Conservation (phyloP, 2,888 invertebrate species). For the Drosophila seclusa region DNA sequence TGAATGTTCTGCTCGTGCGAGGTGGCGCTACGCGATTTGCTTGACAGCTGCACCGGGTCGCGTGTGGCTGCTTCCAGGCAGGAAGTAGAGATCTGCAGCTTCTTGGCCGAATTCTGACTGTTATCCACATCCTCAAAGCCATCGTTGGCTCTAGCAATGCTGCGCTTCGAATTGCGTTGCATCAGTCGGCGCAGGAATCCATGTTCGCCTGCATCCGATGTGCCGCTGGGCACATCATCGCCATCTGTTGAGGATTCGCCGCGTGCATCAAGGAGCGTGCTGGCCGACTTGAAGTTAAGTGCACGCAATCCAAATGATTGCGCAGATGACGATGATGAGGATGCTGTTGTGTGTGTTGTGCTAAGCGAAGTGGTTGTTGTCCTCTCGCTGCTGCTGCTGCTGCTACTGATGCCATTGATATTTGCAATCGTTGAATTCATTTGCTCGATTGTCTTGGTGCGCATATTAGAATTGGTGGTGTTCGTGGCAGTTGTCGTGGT, state of each 20-base stretch:
- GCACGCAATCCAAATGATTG: constrained; percentile 67
- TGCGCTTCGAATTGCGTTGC: constrained; percentile 89
- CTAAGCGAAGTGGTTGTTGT: constrained; percentile 9
- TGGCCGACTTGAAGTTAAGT: constrained; percentile 65
- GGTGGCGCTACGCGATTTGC: constrained; percentile 65
- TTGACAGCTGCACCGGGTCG: constrained; percentile 47
- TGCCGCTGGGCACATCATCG: constrained; percentile 47
- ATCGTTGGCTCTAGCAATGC: constrained; percentile 86
- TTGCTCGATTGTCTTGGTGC: constrained; percentile 56
- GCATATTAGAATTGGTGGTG: constrained; percentile 27
- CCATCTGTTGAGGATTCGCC: constrained; percentile 72
- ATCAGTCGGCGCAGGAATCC: constrained; percentile 89
- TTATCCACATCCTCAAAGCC: constrained; percentile 78
- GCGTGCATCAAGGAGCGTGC: constrained; percentile 68
- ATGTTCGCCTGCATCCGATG: constrained; percentile 85
- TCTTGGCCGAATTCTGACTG: constrained; percentile 78
- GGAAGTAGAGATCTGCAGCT: constrained; percentile 74
- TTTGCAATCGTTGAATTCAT: constrained; percentile 20
- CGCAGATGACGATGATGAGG: constrained; percentile 27
- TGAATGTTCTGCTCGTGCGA: constrained; percentile 78
- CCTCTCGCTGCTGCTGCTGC: constrained; percentile 15
- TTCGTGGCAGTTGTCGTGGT: constrained; percentile 19
- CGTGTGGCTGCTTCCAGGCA: constrained; percentile 61
- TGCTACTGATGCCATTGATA: constrained; percentile 5
- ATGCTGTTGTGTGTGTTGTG: constrained; percentile 8